A percentile compares a stretch with the other conserved stretches of the same genome.
Evolutionary conservation across 2,888 invertebrate species (phyloP).

Genomic region (Morinoia aosen): DNA sequence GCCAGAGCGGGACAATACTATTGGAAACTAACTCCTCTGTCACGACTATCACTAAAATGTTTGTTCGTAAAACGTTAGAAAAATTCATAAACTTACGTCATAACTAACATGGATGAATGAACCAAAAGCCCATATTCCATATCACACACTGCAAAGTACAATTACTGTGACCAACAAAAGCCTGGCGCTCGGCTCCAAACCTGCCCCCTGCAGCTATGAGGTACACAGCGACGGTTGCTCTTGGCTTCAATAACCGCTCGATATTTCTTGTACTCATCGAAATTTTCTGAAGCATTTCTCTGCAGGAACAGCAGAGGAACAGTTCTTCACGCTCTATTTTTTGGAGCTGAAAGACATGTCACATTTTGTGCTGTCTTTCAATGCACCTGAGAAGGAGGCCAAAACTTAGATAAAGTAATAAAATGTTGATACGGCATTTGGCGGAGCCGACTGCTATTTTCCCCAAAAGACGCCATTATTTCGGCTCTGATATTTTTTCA

Average conservation of each 20-base stretch:
- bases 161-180: not conserved
- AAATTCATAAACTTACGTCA: no score
- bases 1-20: not conserved
- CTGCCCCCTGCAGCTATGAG: not conserved
- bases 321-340: not conserved
- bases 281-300: not conserved
- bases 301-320: not conserved
- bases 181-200: not conserved
- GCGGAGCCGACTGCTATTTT: no score
- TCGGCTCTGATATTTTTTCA: no score
- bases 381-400: no score
- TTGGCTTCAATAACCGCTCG: no score
- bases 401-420: no score
- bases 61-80: no score
- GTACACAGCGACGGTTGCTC: not conserved
- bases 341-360: not conserved
- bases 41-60: not conserved
- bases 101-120: not conserved
- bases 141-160: not conserved
- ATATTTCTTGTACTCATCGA: not conserved
- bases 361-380: not conserved
- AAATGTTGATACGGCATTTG: no score
- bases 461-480: no score
- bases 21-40: not conserved
- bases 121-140: not conserved